Evolutionary conservation across 1,140 invertebrate species (phyloP).

Genomic region (Sesamia nonagrioides): DNA sequence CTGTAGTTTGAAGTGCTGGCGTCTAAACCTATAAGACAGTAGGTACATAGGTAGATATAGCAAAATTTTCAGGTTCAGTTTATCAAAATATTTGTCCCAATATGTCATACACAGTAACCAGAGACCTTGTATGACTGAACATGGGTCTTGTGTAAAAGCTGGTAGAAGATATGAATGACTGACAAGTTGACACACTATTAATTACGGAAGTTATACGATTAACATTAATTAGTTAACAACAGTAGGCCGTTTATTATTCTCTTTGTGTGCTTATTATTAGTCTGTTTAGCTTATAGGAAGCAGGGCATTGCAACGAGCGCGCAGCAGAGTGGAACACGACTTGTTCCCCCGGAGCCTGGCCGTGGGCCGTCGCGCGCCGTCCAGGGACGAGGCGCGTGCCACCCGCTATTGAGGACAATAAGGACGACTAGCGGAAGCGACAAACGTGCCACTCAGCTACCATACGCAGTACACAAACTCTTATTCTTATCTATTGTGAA

Average conservation of each 20-base stretch:
- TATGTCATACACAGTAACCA: neutral
- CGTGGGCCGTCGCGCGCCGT: slow-evolving; percentile 41
- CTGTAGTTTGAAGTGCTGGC: too few species aligned
- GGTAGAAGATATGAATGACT: neutral
- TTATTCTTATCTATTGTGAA: slow-evolving; percentile 62
- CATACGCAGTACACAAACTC: slow-evolving; percentile 62
- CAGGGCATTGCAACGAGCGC: slow-evolving; percentile 68
- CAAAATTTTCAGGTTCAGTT: neutral
- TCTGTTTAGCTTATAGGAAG: slow-evolving; percentile 58
- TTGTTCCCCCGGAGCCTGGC: slow-evolving; percentile 70
- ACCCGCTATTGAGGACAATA: slow-evolving; percentile 63
- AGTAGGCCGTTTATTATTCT: slow-evolving; percentile 30
- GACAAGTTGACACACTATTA: slow-evolving; percentile 3
- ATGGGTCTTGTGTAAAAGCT: neutral
- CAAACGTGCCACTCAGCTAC: slow-evolving; percentile 74
- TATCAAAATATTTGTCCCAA: neutral
- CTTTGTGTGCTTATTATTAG: slow-evolving; percentile 21
- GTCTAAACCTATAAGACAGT: neutral
- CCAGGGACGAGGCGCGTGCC: slow-evolving; percentile 73
- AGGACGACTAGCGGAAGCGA: slow-evolving; percentile 80
- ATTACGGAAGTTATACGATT: slow-evolving; percentile 2
- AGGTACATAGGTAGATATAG: neutral
- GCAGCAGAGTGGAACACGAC: slow-evolving; percentile 78
- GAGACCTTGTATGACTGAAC: too few species aligned
- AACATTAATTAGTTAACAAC: slow-evolving; percentile 34